phyloP scores from a whole-genome alignment of 2,797 vertebrate genomes.

The Eutrigla gurnardus region DNA sequence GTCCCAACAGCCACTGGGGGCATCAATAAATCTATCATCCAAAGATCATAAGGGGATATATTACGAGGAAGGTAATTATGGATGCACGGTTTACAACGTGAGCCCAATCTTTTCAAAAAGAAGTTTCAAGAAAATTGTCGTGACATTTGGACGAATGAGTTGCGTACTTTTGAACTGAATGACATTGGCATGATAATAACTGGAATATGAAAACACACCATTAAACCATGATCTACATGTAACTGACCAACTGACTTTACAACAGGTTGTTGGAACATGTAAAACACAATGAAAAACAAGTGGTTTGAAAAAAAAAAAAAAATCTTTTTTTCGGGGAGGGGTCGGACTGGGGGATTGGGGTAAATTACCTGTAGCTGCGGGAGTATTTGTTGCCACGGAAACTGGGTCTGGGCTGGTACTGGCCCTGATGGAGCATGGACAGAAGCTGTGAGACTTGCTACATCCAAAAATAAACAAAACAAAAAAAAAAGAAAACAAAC shows the following conservation, averaged over 20 bases:
- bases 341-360: slow-evolving; percentile 44
- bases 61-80: slow-evolving; percentile 57
- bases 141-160: slow-evolving; percentile 68
- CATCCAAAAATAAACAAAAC: slow-evolving; percentile 81
- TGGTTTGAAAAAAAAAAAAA: slow-evolving; percentile 70
- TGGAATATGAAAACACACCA: slow-evolving; percentile 58
- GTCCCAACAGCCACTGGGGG: slow-evolving; percentile 52
- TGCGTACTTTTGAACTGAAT: slow-evolving; percentile 63
- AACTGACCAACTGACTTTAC: slow-evolving; percentile 59
- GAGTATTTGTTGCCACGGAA: slow-evolving; percentile 99
- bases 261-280: slow-evolving; percentile 69
- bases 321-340: slow-evolving; percentile 25
- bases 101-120: background rate
- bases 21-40: slow-evolving; percentile 62
- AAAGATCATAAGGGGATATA: slow-evolving; percentile 48
- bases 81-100: slow-evolving; percentile 52
- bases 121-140: slow-evolving; percentile 17
- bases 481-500: slow-evolving; percentile 72
- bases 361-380: slow-evolving; percentile 96
- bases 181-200: slow-evolving; percentile 64
- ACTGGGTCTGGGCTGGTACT: slow-evolving; percentile 99
- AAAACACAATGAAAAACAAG: slow-evolving; percentile 74
- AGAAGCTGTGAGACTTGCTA: slow-evolving; percentile 99
- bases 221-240: slow-evolving; percentile 58
- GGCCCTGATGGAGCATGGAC: slow-evolving; percentile 99